A percentile compares a stretch with the other conserved stretches of the same genome.
Conservation (phyloP, 2,888 invertebrate genomes). For the Athalia circularis region DNA sequence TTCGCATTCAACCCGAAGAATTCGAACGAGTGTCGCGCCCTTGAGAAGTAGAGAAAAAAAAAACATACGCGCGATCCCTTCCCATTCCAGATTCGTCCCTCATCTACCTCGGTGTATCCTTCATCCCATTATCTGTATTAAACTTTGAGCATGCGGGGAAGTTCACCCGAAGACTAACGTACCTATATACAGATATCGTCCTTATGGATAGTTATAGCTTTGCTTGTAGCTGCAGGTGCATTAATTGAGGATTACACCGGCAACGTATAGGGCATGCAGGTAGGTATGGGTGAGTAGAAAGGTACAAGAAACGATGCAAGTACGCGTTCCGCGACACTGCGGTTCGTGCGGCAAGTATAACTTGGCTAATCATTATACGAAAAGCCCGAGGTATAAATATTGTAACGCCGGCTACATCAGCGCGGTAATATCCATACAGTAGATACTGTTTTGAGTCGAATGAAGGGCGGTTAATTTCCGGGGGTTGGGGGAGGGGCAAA, state of each 20-base stretch:
- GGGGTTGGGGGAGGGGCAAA: too few relatives aligned
- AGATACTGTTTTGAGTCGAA: too few relatives aligned
- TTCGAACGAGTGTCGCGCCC: too few relatives aligned
- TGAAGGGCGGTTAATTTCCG: too few relatives aligned
- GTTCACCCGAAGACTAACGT: conserved; percentile 9
- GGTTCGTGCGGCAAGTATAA: conserved; percentile 50
- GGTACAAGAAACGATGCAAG: neutral
- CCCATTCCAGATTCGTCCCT: too few relatives aligned
- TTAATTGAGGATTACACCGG: conserved; percentile 66
- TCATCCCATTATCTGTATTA: too few relatives aligned
- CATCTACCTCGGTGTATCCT: too few relatives aligned
- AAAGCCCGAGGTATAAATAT: neutral
- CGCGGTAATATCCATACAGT: too few relatives aligned
- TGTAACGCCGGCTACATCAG: too few relatives aligned
- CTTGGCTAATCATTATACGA: conserved; percentile 60
- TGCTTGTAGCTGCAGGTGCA: conserved; percentile 57
- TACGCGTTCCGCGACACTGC: neutral
- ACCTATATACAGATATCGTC: neutral
- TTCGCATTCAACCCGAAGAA: too few relatives aligned
- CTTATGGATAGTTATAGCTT: conserved; percentile 56
- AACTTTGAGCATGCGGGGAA: neutral
- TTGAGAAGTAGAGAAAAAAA: too few relatives aligned
- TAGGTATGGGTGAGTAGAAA: neutral
- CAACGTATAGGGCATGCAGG: conserved; percentile 48
- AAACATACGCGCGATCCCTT: too few relatives aligned